Evolutionary conservation across 2,888 invertebrate species (phyloP).

Genomic region (Cephus nigrinus): DNA sequence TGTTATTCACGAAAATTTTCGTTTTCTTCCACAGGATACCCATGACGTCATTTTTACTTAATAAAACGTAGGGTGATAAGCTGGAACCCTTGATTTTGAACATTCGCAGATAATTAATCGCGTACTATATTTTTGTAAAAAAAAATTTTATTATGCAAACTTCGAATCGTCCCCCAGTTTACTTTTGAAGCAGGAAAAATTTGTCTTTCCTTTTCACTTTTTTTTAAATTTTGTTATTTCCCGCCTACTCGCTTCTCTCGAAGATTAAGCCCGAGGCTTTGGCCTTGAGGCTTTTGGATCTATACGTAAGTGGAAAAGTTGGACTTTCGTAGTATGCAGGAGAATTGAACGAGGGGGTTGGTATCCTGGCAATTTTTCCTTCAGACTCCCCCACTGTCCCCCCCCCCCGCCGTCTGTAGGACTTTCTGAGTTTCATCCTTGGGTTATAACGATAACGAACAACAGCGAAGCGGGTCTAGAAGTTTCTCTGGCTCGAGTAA

Average conservation of each 20-base stretch:
- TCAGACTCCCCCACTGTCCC: neutral
- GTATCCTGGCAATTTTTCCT: neutral
- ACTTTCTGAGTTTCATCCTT: neutral
- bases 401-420: neutral
- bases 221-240: too few species aligned
- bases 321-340: neutral
- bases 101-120: too few species aligned
- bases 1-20: too few species aligned
- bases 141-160: neutral
- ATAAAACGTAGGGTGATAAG: rapidly evolving
- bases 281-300: neutral
- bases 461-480: neutral
- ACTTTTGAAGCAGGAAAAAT: neutral
- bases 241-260: neutral
- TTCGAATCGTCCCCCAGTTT: neutral
- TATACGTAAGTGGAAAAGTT: neutral
- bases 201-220: neutral
- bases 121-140: too few species aligned
- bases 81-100: neutral
- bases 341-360: neutral
- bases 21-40: neutral
- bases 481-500: neutral
- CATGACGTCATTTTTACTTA: neutral
- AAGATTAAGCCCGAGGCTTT: neutral
- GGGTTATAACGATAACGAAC: neutral